Conservation (phyloP, 2,888 invertebrate genomes). For the Sphinx pinastri region DNA sequence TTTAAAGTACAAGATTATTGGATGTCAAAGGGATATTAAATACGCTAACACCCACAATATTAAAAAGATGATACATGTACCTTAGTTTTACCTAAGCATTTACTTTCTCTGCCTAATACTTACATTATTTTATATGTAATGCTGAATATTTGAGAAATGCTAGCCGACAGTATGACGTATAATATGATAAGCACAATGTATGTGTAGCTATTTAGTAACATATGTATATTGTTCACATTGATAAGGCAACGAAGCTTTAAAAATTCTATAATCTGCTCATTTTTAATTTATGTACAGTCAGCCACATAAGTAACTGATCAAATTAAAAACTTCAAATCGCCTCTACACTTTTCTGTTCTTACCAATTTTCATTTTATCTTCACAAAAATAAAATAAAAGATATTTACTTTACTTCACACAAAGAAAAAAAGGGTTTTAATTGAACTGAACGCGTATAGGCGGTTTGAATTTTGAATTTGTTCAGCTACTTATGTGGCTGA, state of each 20-base stretch:
- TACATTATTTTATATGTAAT: neutral
- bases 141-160: neutral
- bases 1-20: neutral
- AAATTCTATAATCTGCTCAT: neutral
- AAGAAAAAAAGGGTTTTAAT: too few species aligned
- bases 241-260: conserved; percentile 16
- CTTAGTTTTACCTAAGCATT: neutral
- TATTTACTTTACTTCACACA: too few species aligned
- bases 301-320: too few species aligned
- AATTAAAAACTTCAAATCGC: too few species aligned
- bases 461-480: too few species aligned
- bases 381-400: too few species aligned
- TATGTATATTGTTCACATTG: neutral
- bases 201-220: neutral
- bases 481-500: too few species aligned
- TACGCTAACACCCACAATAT: neutral
- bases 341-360: too few species aligned
- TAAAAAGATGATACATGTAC: neutral
- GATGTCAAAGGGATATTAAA: neutral
- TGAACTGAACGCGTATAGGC: too few species aligned
- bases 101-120: neutral
- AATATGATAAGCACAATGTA: neutral
- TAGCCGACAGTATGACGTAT: neutral
- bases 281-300: neutral
- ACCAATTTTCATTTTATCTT: too few species aligned